These are phyloP conservation scores for Acanthosepion esculentum DNA, from an alignment of 2,888 invertebrate genomes.

Conservation along the genomic window DNA sequence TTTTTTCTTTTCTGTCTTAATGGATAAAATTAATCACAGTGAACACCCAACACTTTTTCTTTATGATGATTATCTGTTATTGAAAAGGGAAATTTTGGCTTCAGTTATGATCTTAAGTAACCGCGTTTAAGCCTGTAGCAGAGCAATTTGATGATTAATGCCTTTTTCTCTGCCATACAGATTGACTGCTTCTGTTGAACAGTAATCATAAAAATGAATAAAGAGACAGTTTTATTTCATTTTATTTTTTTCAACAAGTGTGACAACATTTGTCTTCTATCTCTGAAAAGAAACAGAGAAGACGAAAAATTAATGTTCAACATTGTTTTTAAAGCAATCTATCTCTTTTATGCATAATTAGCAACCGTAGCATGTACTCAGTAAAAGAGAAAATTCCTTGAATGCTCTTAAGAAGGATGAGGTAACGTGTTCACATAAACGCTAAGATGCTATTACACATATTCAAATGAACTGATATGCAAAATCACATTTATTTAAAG, in stretches of 20 bases:
- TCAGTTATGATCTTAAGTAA: not conserved
- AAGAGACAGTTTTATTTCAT: not conserved
- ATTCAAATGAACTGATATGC: not conserved
- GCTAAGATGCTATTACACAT: not conserved
- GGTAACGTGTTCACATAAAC: not conserved
- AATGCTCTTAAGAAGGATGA: not conserved
- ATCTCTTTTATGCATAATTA: constrained; percentile 9
- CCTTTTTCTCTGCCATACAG: not conserved
- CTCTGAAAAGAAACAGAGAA: not conserved
- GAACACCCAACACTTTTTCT: too few species aligned
- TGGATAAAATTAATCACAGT: too few species aligned
- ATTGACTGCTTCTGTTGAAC: not conserved
- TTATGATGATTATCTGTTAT: too few species aligned
- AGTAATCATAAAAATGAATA: not conserved
- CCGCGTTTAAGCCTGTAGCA: not conserved
- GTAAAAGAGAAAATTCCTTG: not conserved
- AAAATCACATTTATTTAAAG: too few species aligned
- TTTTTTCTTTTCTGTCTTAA: too few species aligned
- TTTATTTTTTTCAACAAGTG: not conserved
- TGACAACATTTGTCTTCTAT: not conserved
- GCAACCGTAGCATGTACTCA: not conserved
- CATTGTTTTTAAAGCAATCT: not conserved
- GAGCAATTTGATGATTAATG: constrained; percentile 13
- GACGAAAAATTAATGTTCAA: not conserved
- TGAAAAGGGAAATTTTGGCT: not conserved